A percentile compares a stretch with the other conserved stretches of the same genome.
Conservation (phyloP, 2,797 vertebrate species). For the Tadarida brasiliensis region DNA sequence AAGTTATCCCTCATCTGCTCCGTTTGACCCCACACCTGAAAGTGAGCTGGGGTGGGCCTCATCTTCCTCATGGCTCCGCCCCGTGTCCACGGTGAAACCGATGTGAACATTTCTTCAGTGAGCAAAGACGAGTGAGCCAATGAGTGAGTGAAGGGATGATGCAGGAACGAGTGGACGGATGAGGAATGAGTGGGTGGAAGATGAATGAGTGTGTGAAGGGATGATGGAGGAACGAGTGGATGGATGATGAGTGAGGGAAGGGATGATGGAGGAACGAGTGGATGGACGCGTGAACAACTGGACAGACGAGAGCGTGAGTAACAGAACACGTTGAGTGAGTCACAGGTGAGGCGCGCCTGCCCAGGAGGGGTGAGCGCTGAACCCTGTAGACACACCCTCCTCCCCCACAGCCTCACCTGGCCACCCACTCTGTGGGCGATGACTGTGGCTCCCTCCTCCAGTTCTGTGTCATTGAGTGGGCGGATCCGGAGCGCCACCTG, state of each 20-base stretch:
- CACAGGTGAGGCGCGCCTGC: rapidly evolving
- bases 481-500: constrained; percentile 85
- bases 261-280: background rate
- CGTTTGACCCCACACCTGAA: background rate
- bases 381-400: rapidly evolving
- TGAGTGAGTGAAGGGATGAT: too few relatives aligned
- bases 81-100: too few relatives aligned
- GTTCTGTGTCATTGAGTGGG: constrained; percentile 76
- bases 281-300: background rate
- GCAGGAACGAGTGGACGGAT: rapidly evolving
- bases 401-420: constrained; percentile 78
- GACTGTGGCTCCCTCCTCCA: constrained; percentile 84
- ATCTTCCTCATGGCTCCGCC: background rate
- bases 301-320: background rate
- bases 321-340: background rate
- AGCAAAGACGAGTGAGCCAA: too few relatives aligned
- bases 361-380: rapidly evolving
- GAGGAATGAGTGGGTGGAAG: background rate
- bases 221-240: background rate
- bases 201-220: background rate
- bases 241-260: background rate
- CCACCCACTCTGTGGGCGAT: constrained; percentile 82
- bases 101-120: rapidly evolving
- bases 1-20: background rate
- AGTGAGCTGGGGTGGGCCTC: rapidly evolving